Conservation (phyloP, 2,113 vertebrate genomes). For the Ranitomeya imitator region DNA sequence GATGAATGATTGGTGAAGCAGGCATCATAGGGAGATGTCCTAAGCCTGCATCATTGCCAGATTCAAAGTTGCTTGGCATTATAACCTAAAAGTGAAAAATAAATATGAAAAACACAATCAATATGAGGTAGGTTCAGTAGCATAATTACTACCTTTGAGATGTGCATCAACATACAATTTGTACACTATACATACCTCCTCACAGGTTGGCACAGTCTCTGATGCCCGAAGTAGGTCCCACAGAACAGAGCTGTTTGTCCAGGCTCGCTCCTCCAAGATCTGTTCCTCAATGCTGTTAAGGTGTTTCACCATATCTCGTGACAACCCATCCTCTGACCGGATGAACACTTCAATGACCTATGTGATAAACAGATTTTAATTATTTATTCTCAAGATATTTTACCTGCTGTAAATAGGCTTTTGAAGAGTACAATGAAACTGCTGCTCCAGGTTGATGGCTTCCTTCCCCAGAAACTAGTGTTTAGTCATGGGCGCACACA, state of each 20-base stretch:
- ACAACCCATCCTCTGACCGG: conserved; percentile 93
- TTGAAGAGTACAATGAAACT: neutral
- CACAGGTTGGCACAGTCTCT: conserved; percentile 86
- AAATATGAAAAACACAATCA: neutral
- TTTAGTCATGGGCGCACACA: too few species aligned
- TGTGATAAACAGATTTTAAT: neutral
- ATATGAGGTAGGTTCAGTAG: too few species aligned
- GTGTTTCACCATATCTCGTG: conserved; percentile 97
- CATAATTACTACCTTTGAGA: too few species aligned
- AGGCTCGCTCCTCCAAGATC: conserved; percentile 90
- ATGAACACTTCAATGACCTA: conserved; percentile 97
- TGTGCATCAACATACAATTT: neutral
- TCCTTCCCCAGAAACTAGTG: too few species aligned
- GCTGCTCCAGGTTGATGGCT: too few species aligned
- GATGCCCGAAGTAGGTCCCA: conserved; percentile 83
- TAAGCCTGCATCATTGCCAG: conserved; percentile 70
- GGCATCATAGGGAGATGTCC: conserved; percentile 88
- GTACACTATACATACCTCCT: conserved; percentile 80
- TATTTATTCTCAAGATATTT: too few species aligned
- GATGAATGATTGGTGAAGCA: conserved; percentile 90
- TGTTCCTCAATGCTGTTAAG: conserved; percentile 95
- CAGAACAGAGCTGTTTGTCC: conserved; percentile 82
- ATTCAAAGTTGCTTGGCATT: conserved; percentile 90
- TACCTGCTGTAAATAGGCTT: neutral
- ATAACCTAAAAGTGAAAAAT: conserved; percentile 81